Evolutionary conservation across 2,888 invertebrate species (phyloP), one percentile per base, ranked within the genome.

Genomic region (Liodrosophila aerea): DNA sequence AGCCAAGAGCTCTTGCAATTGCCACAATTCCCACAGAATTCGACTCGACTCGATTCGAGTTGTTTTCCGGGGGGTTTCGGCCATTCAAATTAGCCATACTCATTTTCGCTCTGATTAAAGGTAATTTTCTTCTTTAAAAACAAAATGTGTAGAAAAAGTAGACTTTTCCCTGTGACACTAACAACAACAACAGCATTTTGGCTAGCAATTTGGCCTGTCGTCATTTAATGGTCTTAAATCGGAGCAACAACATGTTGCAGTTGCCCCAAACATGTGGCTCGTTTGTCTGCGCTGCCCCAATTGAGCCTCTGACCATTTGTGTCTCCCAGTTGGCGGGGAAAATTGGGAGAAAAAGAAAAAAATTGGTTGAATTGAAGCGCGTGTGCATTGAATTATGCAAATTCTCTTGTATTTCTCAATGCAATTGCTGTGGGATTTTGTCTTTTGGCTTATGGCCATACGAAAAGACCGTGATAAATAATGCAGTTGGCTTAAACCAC

Each of bases 31-130:
- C 70, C 60, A 59, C 66, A 61, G 46, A 59, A 52, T 22, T 22
- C 22, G 2, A n/a, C 2, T 30, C 7, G 7, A 30, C 4, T n/a
- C 8, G n/a, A n/a, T 30, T 41, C 29, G 29, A n/a, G 39, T 18
- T n/a, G 18, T 11, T 40, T 40, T 40, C 27, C 18, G 8, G 1
- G 22, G 31, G 30, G 34, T 12, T 43, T 56, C 45, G 70, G 63
- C 56, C 31, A 64, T 56, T 62, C 63, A 69, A 80, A 80, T 82
- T 82, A 78, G 61, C 52, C 61, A 73, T 22, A 66, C 78, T 82
- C 78, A 85, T 75, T 81, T 85, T 83, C 69, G 69, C 70, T 73
- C 80, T 82, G 82, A 82, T 82, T 85, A 84, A 80, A 80, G 66
- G 81, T 65, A 82, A 82, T 82, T 82, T 85, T 81, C 22, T 22